Evolutionary conservation across 2,113 vertebrate genomes (phyloP), one percentile per base, ranked within the genome.

Genomic region (Rynchops niger): DNA sequence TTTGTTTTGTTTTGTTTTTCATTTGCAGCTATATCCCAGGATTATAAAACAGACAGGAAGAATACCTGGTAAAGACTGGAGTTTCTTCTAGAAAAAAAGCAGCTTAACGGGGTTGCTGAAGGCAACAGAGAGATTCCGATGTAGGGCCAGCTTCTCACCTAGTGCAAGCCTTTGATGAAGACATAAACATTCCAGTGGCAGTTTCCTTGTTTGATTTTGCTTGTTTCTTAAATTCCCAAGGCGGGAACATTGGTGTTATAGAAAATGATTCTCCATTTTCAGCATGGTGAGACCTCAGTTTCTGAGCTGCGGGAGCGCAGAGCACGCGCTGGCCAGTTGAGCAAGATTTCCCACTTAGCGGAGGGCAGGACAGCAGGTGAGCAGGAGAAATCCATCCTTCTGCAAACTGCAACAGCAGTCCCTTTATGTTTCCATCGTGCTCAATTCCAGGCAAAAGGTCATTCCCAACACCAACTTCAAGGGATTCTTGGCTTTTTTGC

Each of bases 381-480:
- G 40, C n/a, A 40, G 86, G 61, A 82, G 73, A 55, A 81, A 91
- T n/a, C 32, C 0, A 7, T 3, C 6, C 43, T 70, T 42, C 29
- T 34, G 36, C 59, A 29, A 47, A 27, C 14, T 1, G 2, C 0
- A 0, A 30, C 32, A 78, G 56, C 83, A 55, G 8, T 63, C 52
- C 72, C 42, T 5, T 76, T n/a, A 15, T 7, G 21, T 55, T 91
- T 82, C 81, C 27, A 17, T 52, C 70, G 22, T 69, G 36, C 53
- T 89, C 25, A 26, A 4, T 20, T 50, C 42, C 72, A 86, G 83
- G n/a, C 25, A 83, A 56, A 73, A 80, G 47, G 79, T 36, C 29
- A 18, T 84, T 77, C 80, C 72, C 23, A 13, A 3, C 12, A 25
- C 23, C 47, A 11, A 13, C 12, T 43, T 58, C 3, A 52, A 81